These are phyloP conservation scores for Leucoraja ocellata DNA, from an alignment of 2,797 vertebrate genomes.

Conservation along the genomic window DNA sequence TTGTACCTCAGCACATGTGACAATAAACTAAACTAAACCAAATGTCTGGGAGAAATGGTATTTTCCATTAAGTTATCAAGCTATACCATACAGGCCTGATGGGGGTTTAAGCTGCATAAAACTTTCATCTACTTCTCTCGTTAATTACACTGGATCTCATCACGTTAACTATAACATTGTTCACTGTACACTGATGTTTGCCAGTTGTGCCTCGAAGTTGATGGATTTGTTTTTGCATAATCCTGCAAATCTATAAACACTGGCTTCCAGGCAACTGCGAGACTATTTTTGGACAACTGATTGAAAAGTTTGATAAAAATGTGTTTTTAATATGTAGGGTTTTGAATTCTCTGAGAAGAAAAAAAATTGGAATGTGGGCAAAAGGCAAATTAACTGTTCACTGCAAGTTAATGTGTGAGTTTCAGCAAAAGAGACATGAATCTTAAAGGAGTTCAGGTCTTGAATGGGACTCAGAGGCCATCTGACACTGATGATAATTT, in stretches of 20 bases:
- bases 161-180: conserved; percentile 71
- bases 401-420: not conserved
- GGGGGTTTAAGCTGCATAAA: conserved; percentile 61
- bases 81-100: not conserved
- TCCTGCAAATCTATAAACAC: conserved; percentile 67
- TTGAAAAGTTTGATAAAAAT: not conserved
- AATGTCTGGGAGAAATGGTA: not conserved
- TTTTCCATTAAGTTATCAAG: not conserved
- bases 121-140: conserved; percentile 53
- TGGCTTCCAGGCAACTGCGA: conserved; percentile 78
- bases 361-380: conserved; percentile 7
- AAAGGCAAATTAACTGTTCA: not conserved
- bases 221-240: conserved; percentile 74
- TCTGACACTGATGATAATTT: not conserved
- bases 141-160: conserved; percentile 44
- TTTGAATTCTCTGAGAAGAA: not conserved
- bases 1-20: too few relatives aligned
- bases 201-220: conserved; percentile 64
- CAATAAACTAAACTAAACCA: too few relatives aligned
- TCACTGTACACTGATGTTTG: conserved; percentile 70
- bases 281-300: conserved; percentile 70
- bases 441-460: not conserved
- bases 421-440: not conserved
- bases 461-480: not conserved
- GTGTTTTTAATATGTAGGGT: not conserved